These are phyloP conservation scores for Puntigrus tetrazona DNA, from an alignment of 2,113 vertebrate species.

Conservation along the genomic window DNA sequence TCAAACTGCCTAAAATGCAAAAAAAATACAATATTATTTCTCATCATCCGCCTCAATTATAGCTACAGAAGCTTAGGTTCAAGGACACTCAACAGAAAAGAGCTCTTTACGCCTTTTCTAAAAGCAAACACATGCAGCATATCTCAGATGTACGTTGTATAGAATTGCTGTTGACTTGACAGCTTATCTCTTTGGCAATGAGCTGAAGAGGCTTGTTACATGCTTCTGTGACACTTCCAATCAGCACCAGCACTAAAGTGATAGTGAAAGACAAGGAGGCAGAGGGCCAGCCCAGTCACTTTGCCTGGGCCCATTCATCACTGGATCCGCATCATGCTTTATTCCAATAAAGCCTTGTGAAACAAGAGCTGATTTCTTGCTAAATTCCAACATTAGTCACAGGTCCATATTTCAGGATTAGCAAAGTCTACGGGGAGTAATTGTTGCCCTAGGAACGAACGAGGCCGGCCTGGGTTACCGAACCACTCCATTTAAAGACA, in stretches of 20 bases:
- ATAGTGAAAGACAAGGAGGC: constrained; percentile 78
- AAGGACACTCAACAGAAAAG: constrained; percentile 18
- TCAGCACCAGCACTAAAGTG: constrained; percentile 84
- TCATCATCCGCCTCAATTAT: background rate
- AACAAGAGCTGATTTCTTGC: constrained; percentile 99
- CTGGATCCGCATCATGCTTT: constrained; percentile 84
- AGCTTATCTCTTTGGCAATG: constrained; percentile 73
- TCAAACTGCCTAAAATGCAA: background rate
- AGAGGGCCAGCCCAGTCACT: constrained; percentile 69
- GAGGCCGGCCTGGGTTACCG: constrained; percentile 48
- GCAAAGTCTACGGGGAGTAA: constrained; percentile 68
- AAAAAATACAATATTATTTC: constrained; percentile 21
- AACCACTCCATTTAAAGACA: constrained; percentile 58
- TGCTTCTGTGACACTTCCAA: constrained; percentile 82
- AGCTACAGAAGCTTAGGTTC: background rate
- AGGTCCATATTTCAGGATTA: constrained; percentile 82
- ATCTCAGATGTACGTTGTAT: constrained; percentile 59
- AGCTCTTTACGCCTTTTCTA: constrained; percentile 35
- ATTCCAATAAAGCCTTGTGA: constrained; percentile 85
- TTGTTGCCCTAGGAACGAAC: constrained; percentile 58
- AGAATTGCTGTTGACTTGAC: constrained; percentile 67
- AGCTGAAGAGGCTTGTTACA: constrained; percentile 77
- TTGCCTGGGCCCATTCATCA: constrained; percentile 90
- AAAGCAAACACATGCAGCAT: constrained; percentile 65
- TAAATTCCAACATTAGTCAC: constrained; percentile 99